These are phyloP conservation scores for Leptothorax acervorum DNA, from an alignment of 2,888 invertebrate genomes.

Conservation along the genomic window DNA sequence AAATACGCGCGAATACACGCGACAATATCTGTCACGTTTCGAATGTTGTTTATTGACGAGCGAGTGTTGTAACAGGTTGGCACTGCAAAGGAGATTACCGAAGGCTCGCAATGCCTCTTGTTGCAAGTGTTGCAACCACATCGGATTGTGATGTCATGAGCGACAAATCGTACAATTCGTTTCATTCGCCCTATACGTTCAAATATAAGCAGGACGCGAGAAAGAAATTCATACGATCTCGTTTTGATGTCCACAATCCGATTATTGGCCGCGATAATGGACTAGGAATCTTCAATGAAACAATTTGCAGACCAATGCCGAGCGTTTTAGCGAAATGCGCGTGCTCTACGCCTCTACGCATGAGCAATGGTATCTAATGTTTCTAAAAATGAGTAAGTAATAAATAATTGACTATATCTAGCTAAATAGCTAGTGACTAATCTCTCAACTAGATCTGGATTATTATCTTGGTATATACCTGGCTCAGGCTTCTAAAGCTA, in stretches of 20 bases:
- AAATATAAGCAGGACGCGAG: neutral
- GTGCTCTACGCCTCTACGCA: slow-evolving; percentile 71
- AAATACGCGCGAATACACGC: neutral
- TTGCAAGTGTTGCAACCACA: neutral
- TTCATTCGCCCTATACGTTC: neutral
- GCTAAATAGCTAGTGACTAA: slow-evolving; percentile 74
- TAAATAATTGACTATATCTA: slow-evolving; percentile 71
- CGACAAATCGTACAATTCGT: neutral
- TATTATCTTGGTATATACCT: slow-evolving; percentile 88
- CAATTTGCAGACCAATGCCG: slow-evolving; percentile 7
- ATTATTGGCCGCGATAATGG: slow-evolving; percentile 5
- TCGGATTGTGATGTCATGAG: slow-evolving; percentile 11
- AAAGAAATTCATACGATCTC: neutral
- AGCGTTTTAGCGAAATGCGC: slow-evolving; percentile 42
- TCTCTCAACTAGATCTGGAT: slow-evolving; percentile 73
- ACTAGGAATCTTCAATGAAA: slow-evolving; percentile 11
- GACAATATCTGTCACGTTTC: neutral
- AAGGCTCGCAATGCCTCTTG: neutral
- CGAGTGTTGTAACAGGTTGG: neutral
- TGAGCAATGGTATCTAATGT: slow-evolving; percentile 53
- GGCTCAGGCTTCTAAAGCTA: slow-evolving; percentile 96
- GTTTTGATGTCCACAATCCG: slow-evolving; percentile 37
- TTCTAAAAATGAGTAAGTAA: slow-evolving; percentile 50
- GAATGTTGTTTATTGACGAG: neutral
- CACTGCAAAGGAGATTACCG: slow-evolving; percentile 24